phyloP scores from a whole-genome alignment of 2,888 invertebrate species.

The Machimus atricapillus region DNA sequence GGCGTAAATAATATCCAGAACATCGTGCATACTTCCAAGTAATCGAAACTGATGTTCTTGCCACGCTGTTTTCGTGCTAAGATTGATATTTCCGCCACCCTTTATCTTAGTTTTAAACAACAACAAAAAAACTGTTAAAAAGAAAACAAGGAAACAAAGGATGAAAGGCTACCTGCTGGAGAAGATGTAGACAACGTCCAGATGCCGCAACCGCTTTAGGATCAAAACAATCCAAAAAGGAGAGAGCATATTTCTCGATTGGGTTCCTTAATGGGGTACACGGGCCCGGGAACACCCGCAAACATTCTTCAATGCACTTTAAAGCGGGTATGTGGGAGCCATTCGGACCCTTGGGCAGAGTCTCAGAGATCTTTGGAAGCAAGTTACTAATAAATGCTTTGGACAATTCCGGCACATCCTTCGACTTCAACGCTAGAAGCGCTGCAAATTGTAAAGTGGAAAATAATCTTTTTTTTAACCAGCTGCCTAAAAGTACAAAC shows the following conservation, averaged over 20 bases:
- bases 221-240: constrained; percentile 52
- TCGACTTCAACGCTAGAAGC: constrained; percentile 39
- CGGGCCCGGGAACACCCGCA: constrained; percentile 53
- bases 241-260: constrained; percentile 52
- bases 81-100: constrained; percentile 53
- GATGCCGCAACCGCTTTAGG: constrained; percentile 48
- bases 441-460: not conserved
- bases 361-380: constrained; percentile 53
- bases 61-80: constrained; percentile 55
- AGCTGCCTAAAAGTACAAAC: constrained; percentile 34
- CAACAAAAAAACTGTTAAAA: not conserved
- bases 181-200: constrained; percentile 55
- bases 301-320: constrained; percentile 52
- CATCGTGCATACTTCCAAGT: constrained; percentile 51
- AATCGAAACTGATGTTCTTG: constrained; percentile 52
- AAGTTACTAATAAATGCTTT: constrained; percentile 51
- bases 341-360: constrained; percentile 46
- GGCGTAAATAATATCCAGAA: constrained; percentile 51
- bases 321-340: constrained; percentile 49
- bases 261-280: constrained; percentile 52
- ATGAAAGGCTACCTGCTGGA: constrained; percentile 52
- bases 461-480: not conserved
- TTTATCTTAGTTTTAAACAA: constrained; percentile 48
- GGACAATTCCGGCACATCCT: constrained; percentile 52
- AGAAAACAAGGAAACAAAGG: too few relatives aligned